Evolutionary conservation across 2,888 invertebrate species (phyloP).

Genomic region (Acleris emargana): DNA sequence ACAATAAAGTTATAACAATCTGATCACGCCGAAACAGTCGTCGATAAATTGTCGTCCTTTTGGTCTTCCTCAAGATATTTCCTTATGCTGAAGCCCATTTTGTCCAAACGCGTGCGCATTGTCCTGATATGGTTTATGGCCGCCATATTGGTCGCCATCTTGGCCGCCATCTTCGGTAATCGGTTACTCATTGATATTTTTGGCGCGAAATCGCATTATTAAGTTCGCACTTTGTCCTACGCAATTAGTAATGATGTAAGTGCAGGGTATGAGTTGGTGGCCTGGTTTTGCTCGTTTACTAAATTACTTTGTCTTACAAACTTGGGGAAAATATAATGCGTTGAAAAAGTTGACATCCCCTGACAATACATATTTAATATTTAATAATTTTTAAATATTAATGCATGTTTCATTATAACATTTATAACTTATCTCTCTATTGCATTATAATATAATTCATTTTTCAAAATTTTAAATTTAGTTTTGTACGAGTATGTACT

Average conservation of each 20-base stretch:
- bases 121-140: conserved; percentile 61
- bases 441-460: too few relatives aligned
- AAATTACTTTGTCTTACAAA: too few relatives aligned
- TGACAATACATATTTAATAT: too few relatives aligned
- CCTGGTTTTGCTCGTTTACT: too few relatives aligned
- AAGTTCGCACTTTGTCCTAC: conserved; percentile 50
- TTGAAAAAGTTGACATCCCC: too few relatives aligned
- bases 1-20: conserved; percentile 52
- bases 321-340: too few relatives aligned
- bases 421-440: too few relatives aligned
- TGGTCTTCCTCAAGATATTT: conserved; percentile 71
- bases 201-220: conserved; percentile 51
- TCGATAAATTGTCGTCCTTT: conserved; percentile 73
- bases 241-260: conserved; percentile 40
- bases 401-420: too few relatives aligned
- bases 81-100: conserved; percentile 57
- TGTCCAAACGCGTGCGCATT: conserved; percentile 44
- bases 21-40: conserved; percentile 60
- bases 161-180: conserved; percentile 56
- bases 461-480: too few relatives aligned
- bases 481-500: too few relatives aligned
- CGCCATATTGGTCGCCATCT: conserved; percentile 55
- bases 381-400: too few relatives aligned
- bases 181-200: conserved; percentile 59
- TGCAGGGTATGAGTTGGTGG: too few relatives aligned